These are phyloP conservation scores for Palythoa heliodiscus DNA, from an alignment of 92 coral and sea anemone genomes.

Conservation along the genomic window DNA sequence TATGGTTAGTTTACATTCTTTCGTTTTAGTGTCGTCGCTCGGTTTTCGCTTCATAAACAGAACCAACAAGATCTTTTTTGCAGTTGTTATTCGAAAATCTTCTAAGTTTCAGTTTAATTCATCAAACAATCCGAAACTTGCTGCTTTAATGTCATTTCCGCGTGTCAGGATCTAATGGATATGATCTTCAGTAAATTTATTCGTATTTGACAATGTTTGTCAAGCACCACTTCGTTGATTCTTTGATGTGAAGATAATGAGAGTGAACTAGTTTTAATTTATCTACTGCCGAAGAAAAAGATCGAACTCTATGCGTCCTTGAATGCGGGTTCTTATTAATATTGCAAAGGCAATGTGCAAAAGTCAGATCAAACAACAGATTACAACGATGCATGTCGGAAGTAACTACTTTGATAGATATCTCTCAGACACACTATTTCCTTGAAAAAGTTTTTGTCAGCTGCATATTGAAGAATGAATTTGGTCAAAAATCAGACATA, in stretches of 20 bases:
- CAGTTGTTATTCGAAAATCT: background rate
- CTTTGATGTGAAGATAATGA: slow-evolving; percentile 5
- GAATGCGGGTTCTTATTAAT: background rate
- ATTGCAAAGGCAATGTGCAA: background rate
- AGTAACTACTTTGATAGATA: background rate
- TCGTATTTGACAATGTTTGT: background rate
- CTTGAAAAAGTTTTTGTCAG: background rate
- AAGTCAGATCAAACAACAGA: background rate
- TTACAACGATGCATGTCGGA: background rate
- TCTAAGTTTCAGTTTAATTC: background rate
- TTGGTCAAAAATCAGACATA: background rate
- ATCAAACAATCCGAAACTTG: slow-evolving; percentile 14
- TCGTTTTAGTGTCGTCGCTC: background rate
- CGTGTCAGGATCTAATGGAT: slow-evolving; percentile 7
- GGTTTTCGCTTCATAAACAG: background rate
- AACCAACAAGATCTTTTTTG: background rate
- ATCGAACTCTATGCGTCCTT: background rate
- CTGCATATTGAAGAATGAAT: background rate
- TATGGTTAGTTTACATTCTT: background rate
- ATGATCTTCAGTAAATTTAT: slow-evolving; percentile 14
- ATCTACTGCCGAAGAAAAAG: background rate
- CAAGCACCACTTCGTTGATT: background rate
- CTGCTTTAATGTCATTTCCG: slow-evolving; percentile 42
- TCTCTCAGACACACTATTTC: background rate
- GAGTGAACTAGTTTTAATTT: background rate